Evolutionary conservation across 2,113 vertebrate genomes (phyloP), one percentile per base, ranked within the genome.

Genomic region (Lamprologus lemairii): DNA sequence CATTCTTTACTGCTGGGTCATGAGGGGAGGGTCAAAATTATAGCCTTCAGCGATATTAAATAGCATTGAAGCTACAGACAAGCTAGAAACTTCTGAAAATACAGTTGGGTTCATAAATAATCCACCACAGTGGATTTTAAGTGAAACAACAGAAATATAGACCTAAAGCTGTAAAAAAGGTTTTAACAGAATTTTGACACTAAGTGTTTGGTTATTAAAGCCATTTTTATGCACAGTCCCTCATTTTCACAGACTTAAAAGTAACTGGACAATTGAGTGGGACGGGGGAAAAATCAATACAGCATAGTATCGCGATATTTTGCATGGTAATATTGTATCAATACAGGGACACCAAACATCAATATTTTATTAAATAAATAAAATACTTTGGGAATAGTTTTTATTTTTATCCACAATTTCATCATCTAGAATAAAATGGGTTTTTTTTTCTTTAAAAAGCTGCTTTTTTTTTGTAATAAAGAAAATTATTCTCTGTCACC

Each of bases 241-340:
- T 23, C 35, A 42, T 42, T 71, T 42, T 42, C n/a, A 9, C n/a
- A 42, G 37, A 6, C 65, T 71, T 40, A 6, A 23, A 71, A 42
- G n/a, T 71, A 42, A 42, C 11, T 40, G 35, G 35, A 71, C 19
- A 40, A 21, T 23, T 23, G 35, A 23, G 12, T 71, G n/a, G 16
- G 58, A 63, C 0, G 0, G 28, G 16, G 16, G 16, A 0, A 6
- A 63, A 33, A 33, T 63, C 16, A 9, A 19, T 63, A 33, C 9
- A 63, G 2, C 28, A 7, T 19, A 33, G 58, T 19, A 63, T 19
- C 0, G 1, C 5, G 0, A 63, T 63, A 63, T 19, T 63, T 63
- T 63, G 28, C 9, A 19, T 33, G 28, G 58, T 19, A 63, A 63
- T 63, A 11, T 63, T 63, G 58, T 63, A 11, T 63, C 58, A 63